Conservation (phyloP, 2,888 invertebrate genomes). For the Tromatobia lineatoria region DNA sequence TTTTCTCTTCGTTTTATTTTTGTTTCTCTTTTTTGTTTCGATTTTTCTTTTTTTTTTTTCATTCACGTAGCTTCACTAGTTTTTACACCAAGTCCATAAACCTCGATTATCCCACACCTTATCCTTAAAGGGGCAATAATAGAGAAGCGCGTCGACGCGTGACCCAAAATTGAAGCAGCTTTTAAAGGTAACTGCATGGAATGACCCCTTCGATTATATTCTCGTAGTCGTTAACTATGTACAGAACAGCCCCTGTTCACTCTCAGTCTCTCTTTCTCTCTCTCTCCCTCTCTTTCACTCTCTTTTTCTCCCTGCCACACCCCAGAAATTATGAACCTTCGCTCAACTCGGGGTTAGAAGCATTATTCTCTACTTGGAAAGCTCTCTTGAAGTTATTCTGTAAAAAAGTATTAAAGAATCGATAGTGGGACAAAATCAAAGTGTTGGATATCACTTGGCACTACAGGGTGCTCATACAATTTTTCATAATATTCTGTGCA, state of each 20-base stretch:
- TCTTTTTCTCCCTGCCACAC: constrained; percentile 73
- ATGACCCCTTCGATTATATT: constrained; percentile 78
- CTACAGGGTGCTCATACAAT: background rate
- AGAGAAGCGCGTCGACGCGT: constrained; percentile 66
- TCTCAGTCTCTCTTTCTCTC: constrained; percentile 24
- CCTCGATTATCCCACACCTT: constrained; percentile 39
- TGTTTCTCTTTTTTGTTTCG: too few species aligned
- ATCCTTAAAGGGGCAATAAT: constrained; percentile 51
- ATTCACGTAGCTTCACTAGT: constrained; percentile 17
- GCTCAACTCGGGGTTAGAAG: constrained; percentile 68
- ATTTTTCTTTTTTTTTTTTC: constrained; percentile 50
- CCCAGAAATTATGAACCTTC: constrained; percentile 74
- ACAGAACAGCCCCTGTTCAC: constrained; percentile 71
- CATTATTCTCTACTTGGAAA: constrained; percentile 14
- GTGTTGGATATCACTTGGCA: background rate
- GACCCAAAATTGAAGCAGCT: constrained; percentile 71
- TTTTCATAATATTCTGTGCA: too few species aligned
- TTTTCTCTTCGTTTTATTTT: background rate
- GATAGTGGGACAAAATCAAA: background rate
- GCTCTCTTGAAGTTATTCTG: background rate
- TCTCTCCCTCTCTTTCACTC: constrained; percentile 61
- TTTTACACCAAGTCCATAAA: constrained; percentile 49
- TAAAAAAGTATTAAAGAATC: constrained; percentile 9
- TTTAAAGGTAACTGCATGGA: constrained; percentile 76
- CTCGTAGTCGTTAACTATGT: constrained; percentile 74